phyloP scores from a whole-genome alignment of 2,888 invertebrate species.

The Tetragonula carbonaria region DNA sequence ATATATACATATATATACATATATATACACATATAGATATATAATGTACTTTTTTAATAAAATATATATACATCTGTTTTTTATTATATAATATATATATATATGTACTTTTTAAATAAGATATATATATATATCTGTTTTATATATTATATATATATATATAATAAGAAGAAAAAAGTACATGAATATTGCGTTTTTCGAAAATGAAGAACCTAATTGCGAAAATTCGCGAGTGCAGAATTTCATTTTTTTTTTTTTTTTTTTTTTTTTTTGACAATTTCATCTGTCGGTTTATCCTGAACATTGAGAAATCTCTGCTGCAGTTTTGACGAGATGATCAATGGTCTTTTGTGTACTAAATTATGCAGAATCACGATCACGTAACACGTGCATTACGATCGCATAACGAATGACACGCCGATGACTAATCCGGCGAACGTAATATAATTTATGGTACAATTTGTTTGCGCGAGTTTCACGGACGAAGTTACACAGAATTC shows the following conservation, averaged over 20 bases:
- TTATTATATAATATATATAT: too few species aligned
- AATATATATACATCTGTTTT: too few species aligned
- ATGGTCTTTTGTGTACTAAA: neutral
- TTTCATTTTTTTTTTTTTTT: neutral
- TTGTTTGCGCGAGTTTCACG: neutral
- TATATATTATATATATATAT: too few species aligned
- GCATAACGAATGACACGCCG: conserved; percentile 8
- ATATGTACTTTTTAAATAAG: too few species aligned
- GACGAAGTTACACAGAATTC: neutral
- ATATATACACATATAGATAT: too few species aligned
- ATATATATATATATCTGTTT: too few species aligned
- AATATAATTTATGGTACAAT: conserved; percentile 14
- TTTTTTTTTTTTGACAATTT: neutral
- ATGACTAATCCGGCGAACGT: conserved; percentile 10
- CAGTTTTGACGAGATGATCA: neutral
- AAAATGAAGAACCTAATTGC: too few species aligned
- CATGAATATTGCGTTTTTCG: too few species aligned
- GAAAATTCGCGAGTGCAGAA: neutral
- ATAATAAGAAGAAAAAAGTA: too few species aligned
- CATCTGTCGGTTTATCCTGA: neutral
- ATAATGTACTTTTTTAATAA: too few species aligned
- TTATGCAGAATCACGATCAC: neutral
- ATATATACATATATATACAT: too few species aligned
- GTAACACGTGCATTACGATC: conserved; percentile 5
- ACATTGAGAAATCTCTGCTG: neutral